Evolutionary conservation across 2,797 vertebrate genomes (phyloP).

Genomic region (Miichthys miiuy): DNA sequence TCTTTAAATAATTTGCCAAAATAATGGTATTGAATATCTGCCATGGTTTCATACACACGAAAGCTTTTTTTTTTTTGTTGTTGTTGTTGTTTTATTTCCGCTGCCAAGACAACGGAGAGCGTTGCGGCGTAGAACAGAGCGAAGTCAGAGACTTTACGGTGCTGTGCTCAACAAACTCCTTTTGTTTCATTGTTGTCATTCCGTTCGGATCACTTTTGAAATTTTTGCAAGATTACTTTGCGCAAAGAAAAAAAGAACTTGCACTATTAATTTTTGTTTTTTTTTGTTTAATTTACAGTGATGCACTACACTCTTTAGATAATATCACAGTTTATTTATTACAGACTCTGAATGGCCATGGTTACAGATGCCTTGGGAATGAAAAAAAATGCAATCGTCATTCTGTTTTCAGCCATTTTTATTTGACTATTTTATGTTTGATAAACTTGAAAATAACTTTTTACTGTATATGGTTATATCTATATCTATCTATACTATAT

Average conservation of each 20-base stretch:
- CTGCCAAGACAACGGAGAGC: slow-evolving; percentile 76
- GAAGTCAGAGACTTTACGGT: slow-evolving; percentile 76
- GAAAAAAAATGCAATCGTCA: slow-evolving; percentile 88
- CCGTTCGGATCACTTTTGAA: slow-evolving; percentile 77
- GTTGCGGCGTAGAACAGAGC: slow-evolving; percentile 75
- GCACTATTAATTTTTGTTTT: slow-evolving; percentile 85
- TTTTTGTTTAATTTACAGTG: slow-evolving; percentile 90
- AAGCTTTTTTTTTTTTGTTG: slow-evolving; percentile 82
- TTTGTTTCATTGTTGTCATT: slow-evolving; percentile 80
- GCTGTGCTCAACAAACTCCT: slow-evolving; percentile 82
- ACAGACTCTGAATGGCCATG: slow-evolving; percentile 92
- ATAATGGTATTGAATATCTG: slow-evolving; percentile 78
- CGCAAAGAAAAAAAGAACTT: slow-evolving; percentile 89
- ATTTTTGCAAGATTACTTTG: slow-evolving; percentile 83
- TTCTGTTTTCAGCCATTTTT: slow-evolving; percentile 88
- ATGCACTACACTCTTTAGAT: slow-evolving; percentile 96
- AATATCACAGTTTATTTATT: slow-evolving; percentile 97
- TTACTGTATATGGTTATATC: slow-evolving; percentile 85
- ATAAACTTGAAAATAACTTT: slow-evolving; percentile 92
- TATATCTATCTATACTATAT: slow-evolving; percentile 67
- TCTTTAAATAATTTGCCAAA: slow-evolving; percentile 95
- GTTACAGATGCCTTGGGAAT: slow-evolving; percentile 97
- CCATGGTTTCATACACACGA: slow-evolving; percentile 87
- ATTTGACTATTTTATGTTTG: slow-evolving; percentile 88
- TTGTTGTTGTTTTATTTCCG: slow-evolving; percentile 75